phyloP scores from a whole-genome alignment of 2,113 vertebrate species.

The Rhabdomys dilectus region DNA sequence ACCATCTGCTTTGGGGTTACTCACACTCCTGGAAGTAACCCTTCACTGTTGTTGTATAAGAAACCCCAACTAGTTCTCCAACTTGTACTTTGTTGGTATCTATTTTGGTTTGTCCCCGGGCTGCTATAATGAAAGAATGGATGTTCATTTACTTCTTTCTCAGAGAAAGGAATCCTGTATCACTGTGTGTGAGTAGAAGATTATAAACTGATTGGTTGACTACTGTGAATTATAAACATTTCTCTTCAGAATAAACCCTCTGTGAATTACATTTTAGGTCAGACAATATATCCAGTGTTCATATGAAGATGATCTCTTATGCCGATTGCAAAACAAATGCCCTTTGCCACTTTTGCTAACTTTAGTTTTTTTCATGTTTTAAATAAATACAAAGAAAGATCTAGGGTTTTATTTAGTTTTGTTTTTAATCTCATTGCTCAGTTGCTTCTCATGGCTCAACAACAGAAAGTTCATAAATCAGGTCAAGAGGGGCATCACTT shows the following conservation, averaged over 20 bases:
- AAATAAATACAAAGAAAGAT: slow-evolving; percentile 2
- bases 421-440: background rate
- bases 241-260: background rate
- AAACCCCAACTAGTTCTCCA: background rate
- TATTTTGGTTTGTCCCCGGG: background rate
- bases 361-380: slow-evolving; percentile 27
- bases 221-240: background rate
- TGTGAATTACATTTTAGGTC: slow-evolving; percentile 30
- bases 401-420: background rate
- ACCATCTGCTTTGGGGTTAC: background rate
- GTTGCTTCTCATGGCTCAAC: background rate
- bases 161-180: background rate
- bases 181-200: background rate
- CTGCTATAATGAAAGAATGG: background rate
- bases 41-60: too few relatives aligned
- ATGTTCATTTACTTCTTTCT: background rate
- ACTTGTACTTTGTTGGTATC: background rate
- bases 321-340: background rate
- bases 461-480: slow-evolving; percentile 17
- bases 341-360: background rate
- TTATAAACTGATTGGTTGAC: background rate
- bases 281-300: slow-evolving; percentile 2
- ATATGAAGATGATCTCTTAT: background rate
- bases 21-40: too few relatives aligned
- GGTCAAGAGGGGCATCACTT: background rate